Percentiles rank a stretch among this genome's conserved stretches.
Evolutionary conservation across 2,113 vertebrate species (phyloP).

Genomic region (Bujurquina vittata): DNA sequence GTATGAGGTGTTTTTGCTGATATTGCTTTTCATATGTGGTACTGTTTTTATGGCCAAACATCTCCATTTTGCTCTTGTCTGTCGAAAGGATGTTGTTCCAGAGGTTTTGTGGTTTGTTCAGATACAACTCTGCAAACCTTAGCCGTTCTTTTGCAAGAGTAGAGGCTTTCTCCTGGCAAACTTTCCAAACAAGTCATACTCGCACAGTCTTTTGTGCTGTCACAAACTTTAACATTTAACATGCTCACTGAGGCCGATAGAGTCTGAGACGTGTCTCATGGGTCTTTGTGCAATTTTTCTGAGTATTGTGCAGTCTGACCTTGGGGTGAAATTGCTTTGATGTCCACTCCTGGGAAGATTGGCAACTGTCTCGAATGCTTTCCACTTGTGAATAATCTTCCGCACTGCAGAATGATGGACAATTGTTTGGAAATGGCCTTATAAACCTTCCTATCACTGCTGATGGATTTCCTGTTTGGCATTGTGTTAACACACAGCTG

Average conservation of each 20-base stretch:
- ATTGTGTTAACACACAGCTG: constrained; percentile 3
- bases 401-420: not conserved
- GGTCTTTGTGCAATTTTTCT: not conserved
- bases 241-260: not conserved
- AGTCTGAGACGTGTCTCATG: not conserved
- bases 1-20: not conserved
- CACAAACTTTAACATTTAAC: not conserved
- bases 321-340: not conserved
- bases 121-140: not conserved
- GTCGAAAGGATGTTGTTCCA: no score
- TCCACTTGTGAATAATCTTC: not conserved
- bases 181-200: not conserved
- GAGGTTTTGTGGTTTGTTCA: not conserved
- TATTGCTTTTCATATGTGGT: not conserved
- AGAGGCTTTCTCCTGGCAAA: not conserved
- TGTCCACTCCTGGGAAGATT: not conserved
- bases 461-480: not conserved
- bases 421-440: not conserved
- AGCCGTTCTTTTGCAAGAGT: no score
- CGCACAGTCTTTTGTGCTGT: not conserved
- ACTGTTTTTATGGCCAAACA: no score
- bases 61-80: no score
- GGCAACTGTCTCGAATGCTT: not conserved
- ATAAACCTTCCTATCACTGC: not conserved
- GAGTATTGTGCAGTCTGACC: not conserved